Base-by-base conservation (phyloP, 2,797 vertebrate species). In the Hyperoplus immaculatus region DNA sequence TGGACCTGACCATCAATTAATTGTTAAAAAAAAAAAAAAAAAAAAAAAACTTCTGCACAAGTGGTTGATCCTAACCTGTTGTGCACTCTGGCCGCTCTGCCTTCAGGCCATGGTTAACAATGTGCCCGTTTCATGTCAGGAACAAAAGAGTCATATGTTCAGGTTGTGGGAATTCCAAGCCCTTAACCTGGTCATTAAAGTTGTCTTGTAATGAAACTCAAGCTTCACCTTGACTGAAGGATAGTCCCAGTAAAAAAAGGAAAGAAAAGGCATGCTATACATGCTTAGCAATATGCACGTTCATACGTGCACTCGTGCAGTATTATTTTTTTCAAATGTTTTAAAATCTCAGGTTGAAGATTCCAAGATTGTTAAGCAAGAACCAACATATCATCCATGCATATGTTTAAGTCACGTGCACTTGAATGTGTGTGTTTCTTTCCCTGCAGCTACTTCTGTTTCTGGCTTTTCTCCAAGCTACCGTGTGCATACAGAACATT, bases 61-160 rank as follows among this genome's bases (percentile, higher is more conserved):
- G 59, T 63, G 43, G 45, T 43, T 64, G 87, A 70, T 77, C 63
- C 54, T 62, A 67, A 83, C 82, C 75, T 79, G 81, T 65, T 83
- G 85, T 83, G 64, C 69, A 56, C 80, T 77, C 53, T 57, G 80
- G 67, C 70, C 66, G 15, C 81, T 77, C 56, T 85, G 82, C 87
- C 91, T 75, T 39, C 72, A 50, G 90, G 89, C 80, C 46, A 45
- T 10, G 54, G 79, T 87, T 90, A 91, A 90, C 87, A 90, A 90
- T 86, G 82, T 87, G 81, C 78, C 29, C 12, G 84, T 92, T 92
- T 94, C 87, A 89, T 87, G 89, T 92, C 75, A 69, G 80, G 81
- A 90, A 88, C 89, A 91, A 93, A 91, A 91, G 88, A 78, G 75
- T 92, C 84, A 87, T 89, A 87, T 85, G 90, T 87, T 87, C 72